A percentile compares a stretch with the other conserved stretches of the same genome.
Conservation (phyloP, 2,797 vertebrate species). For the Arrhamphus sclerolepis region DNA sequence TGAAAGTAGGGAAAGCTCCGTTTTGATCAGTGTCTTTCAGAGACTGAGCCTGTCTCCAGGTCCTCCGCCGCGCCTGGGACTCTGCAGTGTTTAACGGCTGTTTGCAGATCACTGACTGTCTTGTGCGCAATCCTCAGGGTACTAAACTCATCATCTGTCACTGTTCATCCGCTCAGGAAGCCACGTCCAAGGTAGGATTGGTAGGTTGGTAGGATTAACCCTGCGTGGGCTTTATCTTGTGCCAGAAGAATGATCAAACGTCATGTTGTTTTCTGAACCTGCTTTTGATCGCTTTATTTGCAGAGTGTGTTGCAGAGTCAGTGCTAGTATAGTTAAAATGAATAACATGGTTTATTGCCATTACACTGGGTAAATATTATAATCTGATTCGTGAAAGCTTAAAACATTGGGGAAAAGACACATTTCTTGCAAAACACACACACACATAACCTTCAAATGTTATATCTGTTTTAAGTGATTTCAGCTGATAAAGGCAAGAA, state of each 20-base stretch:
- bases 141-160: conserved; percentile 75
- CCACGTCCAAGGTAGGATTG: conserved; percentile 58
- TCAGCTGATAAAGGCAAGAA: no score
- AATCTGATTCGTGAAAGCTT: no score
- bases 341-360: no score
- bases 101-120: conserved; percentile 70
- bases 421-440: no score
- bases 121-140: conserved; percentile 72
- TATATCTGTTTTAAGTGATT: no score
- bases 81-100: conserved; percentile 57
- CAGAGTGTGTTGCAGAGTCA: no score
- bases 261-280: background rate
- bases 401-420: no score
- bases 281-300: no score
- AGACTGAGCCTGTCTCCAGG: conserved; percentile 18
- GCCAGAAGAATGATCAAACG: conserved; percentile 30
- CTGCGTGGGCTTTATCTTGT: conserved; percentile 39
- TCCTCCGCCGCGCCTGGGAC: conserved; percentile 33
- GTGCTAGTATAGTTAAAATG: no score
- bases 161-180: conserved; percentile 70
- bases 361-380: no score
- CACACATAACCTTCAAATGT: no score
- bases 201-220: conserved; percentile 70
- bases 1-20: conserved; percentile 7
- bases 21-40: conserved; percentile 11